Evolutionary conservation across 2,888 invertebrate species (phyloP).

Genomic region (Caradrina kadenii): DNA sequence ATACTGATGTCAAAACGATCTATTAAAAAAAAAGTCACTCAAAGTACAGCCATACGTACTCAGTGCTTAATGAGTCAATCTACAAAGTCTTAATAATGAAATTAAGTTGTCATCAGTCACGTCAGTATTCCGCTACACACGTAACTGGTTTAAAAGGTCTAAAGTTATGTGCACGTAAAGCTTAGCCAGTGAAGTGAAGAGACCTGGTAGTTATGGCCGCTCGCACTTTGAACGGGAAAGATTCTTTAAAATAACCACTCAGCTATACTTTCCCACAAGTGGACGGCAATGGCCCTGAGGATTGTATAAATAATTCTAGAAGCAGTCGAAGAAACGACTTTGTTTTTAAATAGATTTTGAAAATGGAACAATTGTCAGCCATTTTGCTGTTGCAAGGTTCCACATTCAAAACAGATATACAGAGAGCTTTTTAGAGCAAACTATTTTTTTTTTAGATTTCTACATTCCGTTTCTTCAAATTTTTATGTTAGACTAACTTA

Average conservation of each 20-base stretch:
- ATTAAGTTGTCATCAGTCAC: too few species aligned
- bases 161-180: slow-evolving; percentile 25
- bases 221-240: slow-evolving; percentile 46
- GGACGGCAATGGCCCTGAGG: slow-evolving; percentile 19
- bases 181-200: slow-evolving; percentile 34
- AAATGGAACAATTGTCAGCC: neutral
- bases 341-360: slow-evolving; percentile 5
- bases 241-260: slow-evolving; percentile 49
- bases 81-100: too few species aligned
- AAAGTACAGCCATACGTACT: too few species aligned
- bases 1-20: too few species aligned
- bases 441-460: neutral
- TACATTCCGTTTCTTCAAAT: neutral
- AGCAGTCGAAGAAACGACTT: neutral
- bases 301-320: slow-evolving; percentile 45
- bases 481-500: too few species aligned
- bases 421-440: neutral
- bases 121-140: neutral
- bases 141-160: neutral
- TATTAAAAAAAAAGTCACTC: too few species aligned
- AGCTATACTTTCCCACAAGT: slow-evolving; percentile 19
- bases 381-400: neutral
- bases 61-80: too few species aligned
- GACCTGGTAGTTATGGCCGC: slow-evolving; percentile 40
- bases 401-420: neutral